Conservation (phyloP, 1,140 invertebrate genomes). For the Lanistes nyassanus region DNA sequence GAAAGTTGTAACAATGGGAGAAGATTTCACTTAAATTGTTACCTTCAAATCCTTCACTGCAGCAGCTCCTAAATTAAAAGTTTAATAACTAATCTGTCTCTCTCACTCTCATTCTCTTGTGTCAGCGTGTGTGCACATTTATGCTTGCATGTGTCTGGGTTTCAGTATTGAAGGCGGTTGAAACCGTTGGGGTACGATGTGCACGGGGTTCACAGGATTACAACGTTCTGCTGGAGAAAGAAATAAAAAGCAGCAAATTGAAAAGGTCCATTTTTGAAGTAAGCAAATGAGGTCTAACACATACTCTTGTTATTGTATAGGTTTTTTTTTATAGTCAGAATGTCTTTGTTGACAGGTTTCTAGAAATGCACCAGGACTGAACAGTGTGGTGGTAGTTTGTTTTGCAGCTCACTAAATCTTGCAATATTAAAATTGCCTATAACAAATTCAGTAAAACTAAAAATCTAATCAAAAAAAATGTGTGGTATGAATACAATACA, state of each 20-base stretch:
- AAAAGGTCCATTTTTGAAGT: slow-evolving; percentile 28
- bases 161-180: slow-evolving; percentile 78
- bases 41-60: no score
- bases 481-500: neutral
- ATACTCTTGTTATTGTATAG: neutral
- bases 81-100: no score
- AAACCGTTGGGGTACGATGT: slow-evolving; percentile 76
- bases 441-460: neutral
- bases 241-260: slow-evolving; percentile 76
- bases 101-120: no score
- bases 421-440: neutral
- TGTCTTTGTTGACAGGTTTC: no score
- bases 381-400: neutral
- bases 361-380: no score
- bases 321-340: no score
- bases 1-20: no score
- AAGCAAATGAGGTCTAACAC: neutral
- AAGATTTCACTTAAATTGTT: no score
- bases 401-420: no score
- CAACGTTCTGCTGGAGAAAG: slow-evolving; percentile 75
- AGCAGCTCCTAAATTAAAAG: no score
- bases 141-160: slow-evolving; percentile 38
- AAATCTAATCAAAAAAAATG: neutral
- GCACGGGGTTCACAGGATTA: slow-evolving; percentile 78
- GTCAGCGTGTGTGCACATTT: neutral